Conservation (phyloP, 2,888 invertebrate genomes). For the Phyto melanocephala region DNA sequence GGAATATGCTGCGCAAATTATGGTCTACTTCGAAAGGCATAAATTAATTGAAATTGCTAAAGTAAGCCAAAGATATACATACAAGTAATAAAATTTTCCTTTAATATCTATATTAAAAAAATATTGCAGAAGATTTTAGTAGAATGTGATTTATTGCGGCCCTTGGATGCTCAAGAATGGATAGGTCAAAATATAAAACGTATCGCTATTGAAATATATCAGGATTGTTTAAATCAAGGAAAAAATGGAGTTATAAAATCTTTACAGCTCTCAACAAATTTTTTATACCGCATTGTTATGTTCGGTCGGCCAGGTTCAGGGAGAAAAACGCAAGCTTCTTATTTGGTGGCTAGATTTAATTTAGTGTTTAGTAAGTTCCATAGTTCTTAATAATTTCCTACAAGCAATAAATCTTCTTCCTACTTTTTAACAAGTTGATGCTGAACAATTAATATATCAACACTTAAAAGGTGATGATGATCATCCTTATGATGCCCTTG, state of each 20-base stretch:
- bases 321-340: slow-evolving; percentile 80
- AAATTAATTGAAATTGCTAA: slow-evolving; percentile 73
- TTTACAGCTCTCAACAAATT: slow-evolving; percentile 69
- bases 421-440: slow-evolving; percentile 69
- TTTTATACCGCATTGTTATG: slow-evolving; percentile 80
- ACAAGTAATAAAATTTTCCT: too few species aligned
- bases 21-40: slow-evolving; percentile 76
- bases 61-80: slow-evolving; percentile 46
- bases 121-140: slow-evolving; percentile 69
- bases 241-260: slow-evolving; percentile 60
- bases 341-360: slow-evolving; percentile 79
- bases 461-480: slow-evolving; percentile 67
- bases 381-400: slow-evolving; percentile 51
- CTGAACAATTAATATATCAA: slow-evolving; percentile 71
- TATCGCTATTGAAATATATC: slow-evolving; percentile 71
- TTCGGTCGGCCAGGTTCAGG: slow-evolving; percentile 82
- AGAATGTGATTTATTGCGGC: slow-evolving; percentile 67
- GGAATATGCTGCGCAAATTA: slow-evolving; percentile 71
- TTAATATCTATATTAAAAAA: too few species aligned
- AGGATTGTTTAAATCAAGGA: slow-evolving; percentile 68
- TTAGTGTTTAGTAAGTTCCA: slow-evolving; percentile 70
- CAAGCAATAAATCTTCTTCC: slow-evolving; percentile 67
- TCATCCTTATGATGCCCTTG: slow-evolving; percentile 56
- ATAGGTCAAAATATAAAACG: slow-evolving; percentile 70
- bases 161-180: slow-evolving; percentile 70